phyloP scores from a whole-genome alignment of 1,140 invertebrate species.

The Daktulosphaira vitifoliae region DNA sequence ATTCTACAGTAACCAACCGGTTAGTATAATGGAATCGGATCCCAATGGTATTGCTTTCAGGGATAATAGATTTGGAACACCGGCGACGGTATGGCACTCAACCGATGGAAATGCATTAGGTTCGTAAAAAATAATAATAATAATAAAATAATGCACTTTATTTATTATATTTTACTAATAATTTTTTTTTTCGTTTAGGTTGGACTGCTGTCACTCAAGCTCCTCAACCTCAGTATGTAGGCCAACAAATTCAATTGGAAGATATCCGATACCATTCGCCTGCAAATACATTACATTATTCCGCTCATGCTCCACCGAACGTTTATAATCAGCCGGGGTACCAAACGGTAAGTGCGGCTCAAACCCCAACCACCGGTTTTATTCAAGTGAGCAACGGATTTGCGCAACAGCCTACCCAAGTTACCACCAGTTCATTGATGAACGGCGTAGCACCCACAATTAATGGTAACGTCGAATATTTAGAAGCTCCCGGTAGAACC shows the following conservation, averaged over 20 bases:
- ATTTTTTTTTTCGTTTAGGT: neutral
- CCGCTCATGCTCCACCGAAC: conserved; percentile 19
- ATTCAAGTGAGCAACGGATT: conserved; percentile 28
- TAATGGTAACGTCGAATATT: conserved; percentile 35
- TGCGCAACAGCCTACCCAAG: conserved; percentile 20
- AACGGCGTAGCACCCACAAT: conserved; percentile 33
- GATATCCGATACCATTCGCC: conserved; percentile 25
- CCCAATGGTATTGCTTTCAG: conserved; percentile 14
- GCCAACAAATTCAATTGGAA: conserved; percentile 28
- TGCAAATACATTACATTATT: conserved; percentile 21
- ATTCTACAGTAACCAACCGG: conserved; percentile 21
- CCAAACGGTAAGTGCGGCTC: conserved; percentile 16
- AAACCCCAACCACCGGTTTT: conserved; percentile 16
- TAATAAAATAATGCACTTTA: too few relatives aligned
- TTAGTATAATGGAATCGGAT: conserved; percentile 28
- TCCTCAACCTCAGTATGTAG: conserved; percentile 14
- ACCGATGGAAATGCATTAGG: conserved; percentile 20
- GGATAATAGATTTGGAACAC: conserved; percentile 18
- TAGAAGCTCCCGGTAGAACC: conserved; percentile 26
- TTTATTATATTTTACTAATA: too few relatives aligned
- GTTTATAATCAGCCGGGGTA: conserved; percentile 19
- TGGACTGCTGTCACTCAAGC: conserved; percentile 28
- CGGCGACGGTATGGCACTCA: conserved; percentile 21
- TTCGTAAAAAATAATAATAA: neutral
- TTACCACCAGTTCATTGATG: conserved; percentile 21